Base-by-base conservation (phyloP, 2,797 vertebrate genomes). In the Graptemys geographica region DNA sequence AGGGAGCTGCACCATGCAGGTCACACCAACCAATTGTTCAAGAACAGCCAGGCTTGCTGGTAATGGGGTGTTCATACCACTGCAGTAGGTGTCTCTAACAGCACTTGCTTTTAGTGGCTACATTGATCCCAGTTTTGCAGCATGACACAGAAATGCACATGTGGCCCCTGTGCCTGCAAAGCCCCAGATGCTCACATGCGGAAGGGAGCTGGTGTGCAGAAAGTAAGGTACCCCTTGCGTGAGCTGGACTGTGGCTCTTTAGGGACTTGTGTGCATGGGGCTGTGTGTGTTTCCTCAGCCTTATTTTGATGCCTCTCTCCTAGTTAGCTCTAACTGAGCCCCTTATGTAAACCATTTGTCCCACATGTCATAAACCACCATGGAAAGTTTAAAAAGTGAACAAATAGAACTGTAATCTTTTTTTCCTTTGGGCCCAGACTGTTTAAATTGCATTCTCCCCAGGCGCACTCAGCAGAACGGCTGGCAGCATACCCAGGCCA, bases 211-310 rank as follows among this genome's bases (percentile, higher is more conserved):
- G 81, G 56, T 47, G 74, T 49, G 74, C 25, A 78, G 27, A 28
- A n/a, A 56, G 5, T 16, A 47, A 33, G 33, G n/a, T 7, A 4
- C 57, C 62, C 41, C 8, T 44, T 81, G 47, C 4, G 11, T 57
- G 31, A 10, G 19, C 33, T 18, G 27, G 59, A 15, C 27, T 44
- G 19, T 4, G 5, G 59, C 57, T 69, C 76, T 52, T 33, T 79
- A 51, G 52, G 41, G 56, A 55, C 41, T 69, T 5, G 0, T 2
- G 41, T 0, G 9, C 2, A 0, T 8, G n/a, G 11, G 49, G 9
- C 28, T 87, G 28, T 1, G 2, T 21, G 49, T 83, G 2, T 87
- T 72, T n/a, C 53, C 23, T 65, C 57, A 18, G 59, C 51, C 55
- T 80, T 80, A 19, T 16, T 92, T 91, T 83, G 62, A 18, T 47